Percentiles rank a stretch among this genome's conserved stretches.
Conservation (phyloP, 2,888 invertebrate genomes). For the Drosophila mettleri region DNA sequence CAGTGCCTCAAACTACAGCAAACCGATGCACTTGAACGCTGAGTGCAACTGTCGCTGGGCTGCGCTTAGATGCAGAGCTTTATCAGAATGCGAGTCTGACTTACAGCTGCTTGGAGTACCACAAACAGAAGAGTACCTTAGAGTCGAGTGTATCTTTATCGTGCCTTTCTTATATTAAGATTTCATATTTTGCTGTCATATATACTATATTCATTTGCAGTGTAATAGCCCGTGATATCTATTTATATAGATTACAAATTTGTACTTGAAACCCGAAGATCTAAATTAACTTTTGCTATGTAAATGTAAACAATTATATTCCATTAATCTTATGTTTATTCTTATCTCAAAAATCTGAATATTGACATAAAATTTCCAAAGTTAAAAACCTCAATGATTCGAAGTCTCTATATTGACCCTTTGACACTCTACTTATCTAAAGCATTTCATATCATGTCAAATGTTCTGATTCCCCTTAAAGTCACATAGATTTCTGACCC, state of each 20-base stretch:
- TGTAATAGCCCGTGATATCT: no score
- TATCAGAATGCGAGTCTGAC: background rate
- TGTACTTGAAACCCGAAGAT: no score
- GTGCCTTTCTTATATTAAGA: background rate
- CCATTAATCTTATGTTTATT: no score
- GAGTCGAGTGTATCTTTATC: no score
- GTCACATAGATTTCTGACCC: background rate
- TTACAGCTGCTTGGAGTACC: constrained; percentile 1
- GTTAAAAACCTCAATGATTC: background rate
- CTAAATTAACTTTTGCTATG: no score
- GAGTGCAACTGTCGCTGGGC: constrained; percentile 8
- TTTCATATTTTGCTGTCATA: background rate
- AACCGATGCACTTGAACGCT: background rate
- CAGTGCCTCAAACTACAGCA: background rate
- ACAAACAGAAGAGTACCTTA: background rate
- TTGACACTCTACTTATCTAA: background rate
- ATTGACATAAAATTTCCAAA: background rate
- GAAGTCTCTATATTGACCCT: background rate
- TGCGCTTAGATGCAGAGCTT: background rate
- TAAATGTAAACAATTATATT: no score
- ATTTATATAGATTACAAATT: no score
- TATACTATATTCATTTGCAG: no score
- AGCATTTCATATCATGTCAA: background rate
- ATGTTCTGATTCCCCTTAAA: background rate
- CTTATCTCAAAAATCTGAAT: background rate